phyloP scores from a whole-genome alignment of 2,113 vertebrate species.

The Gnathonemus longibarbis region DNA sequence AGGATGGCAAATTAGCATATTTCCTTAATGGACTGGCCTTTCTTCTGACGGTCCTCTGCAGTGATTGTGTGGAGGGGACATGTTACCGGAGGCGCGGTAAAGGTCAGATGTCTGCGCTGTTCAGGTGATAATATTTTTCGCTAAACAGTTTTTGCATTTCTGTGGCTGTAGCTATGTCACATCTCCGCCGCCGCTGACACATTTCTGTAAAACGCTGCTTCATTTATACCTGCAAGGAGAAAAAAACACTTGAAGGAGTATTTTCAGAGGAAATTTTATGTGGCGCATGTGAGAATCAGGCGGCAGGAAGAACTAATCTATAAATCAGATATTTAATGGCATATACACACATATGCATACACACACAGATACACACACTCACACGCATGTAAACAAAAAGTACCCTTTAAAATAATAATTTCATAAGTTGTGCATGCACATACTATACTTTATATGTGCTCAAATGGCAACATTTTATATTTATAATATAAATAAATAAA shows the following conservation, averaged over 20 bases:
- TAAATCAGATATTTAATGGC: background rate
- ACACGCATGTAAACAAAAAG: background rate
- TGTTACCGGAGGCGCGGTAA: slow-evolving; percentile 69
- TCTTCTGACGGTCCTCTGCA: slow-evolving; percentile 54
- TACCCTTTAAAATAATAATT: background rate
- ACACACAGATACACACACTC: background rate
- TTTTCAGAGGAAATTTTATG: background rate
- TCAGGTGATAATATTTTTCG: slow-evolving; percentile 70
- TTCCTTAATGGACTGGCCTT: slow-evolving; percentile 76
- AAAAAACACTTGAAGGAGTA: slow-evolving; percentile 42
- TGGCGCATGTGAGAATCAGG: background rate
- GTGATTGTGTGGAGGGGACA: slow-evolving; percentile 69
- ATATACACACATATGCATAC: background rate
- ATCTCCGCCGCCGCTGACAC: slow-evolving; percentile 46
- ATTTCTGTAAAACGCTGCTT: slow-evolving; percentile 36
- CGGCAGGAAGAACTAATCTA: background rate
- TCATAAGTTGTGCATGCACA: background rate
- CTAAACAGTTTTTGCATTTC: slow-evolving; percentile 68
- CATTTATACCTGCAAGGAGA: slow-evolving; percentile 27
- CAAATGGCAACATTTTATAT: slow-evolving; percentile 11
- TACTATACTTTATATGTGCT: background rate
- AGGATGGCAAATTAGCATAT: slow-evolving; percentile 73
- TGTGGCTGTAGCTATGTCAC: slow-evolving; percentile 62
- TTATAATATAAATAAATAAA: slow-evolving; percentile 23
- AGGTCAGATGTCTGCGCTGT: slow-evolving; percentile 71